Evolutionary conservation across 2,888 invertebrate species (phyloP).

Genomic region (Xylota sylvarum): DNA sequence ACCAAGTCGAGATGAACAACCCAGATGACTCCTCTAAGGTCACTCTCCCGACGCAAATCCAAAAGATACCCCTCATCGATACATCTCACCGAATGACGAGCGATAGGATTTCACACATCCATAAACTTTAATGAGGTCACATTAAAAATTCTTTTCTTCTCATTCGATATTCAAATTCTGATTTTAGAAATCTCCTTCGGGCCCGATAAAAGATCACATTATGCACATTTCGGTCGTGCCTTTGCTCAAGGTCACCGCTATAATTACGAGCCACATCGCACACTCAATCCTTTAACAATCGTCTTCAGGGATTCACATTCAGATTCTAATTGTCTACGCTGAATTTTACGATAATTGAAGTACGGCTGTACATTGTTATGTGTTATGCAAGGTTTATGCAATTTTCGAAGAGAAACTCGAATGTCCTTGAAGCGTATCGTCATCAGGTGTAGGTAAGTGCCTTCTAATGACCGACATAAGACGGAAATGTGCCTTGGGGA

Average conservation of each 20-base stretch:
- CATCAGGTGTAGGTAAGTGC: constrained; percentile 29
- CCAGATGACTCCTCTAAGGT: constrained; percentile 44
- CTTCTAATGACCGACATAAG: constrained; percentile 28
- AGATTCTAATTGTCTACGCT: constrained; percentile 48
- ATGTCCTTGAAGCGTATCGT: constrained; percentile 56
- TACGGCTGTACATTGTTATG: constrained; percentile 17
- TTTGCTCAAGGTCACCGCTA: constrained; percentile 58
- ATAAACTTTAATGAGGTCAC: constrained; percentile 71
- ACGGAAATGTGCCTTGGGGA: constrained; percentile 28
- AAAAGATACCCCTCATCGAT: constrained; percentile 15
- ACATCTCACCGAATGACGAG: not conserved
- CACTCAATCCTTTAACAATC: constrained; percentile 69
- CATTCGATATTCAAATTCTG: constrained; percentile 68
- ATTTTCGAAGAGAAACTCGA: constrained; percentile 29
- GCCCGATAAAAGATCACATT: constrained; percentile 26
- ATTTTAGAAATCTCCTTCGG: constrained; percentile 40
- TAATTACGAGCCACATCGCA: constrained; percentile 32
- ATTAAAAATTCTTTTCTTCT: constrained; percentile 46
- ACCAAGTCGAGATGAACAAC: constrained; percentile 42
- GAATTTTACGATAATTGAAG: constrained; percentile 71
- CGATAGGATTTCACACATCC: constrained; percentile 74
- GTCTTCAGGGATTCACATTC: constrained; percentile 12
- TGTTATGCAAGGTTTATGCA: constrained; percentile 44
- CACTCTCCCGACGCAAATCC: constrained; percentile 35
- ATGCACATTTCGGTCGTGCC: constrained; percentile 19